Percentiles rank a stretch among this genome's conserved stretches.
phyloP scores from a whole-genome alignment of 2,797 vertebrate species.

The Fistularia commersonii region DNA sequence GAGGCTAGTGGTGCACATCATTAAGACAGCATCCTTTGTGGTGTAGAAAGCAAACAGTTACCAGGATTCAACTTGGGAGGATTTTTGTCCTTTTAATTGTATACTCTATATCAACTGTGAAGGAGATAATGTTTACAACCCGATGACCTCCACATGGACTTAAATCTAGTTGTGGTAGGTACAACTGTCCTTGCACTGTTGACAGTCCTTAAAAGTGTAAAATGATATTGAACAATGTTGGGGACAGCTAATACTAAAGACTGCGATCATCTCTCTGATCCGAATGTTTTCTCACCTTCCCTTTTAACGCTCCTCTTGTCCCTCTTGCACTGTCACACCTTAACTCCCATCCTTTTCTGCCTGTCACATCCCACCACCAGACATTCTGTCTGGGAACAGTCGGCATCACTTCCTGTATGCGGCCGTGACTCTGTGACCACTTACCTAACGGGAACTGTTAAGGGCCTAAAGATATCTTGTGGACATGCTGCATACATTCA shows the following conservation, averaged over 20 bases:
- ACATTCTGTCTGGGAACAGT: constrained; percentile 63
- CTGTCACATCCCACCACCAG: constrained; percentile 65
- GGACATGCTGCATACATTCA: constrained; percentile 27
- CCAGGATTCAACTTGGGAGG: too few relatives aligned
- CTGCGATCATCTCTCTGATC: constrained; percentile 8
- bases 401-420: constrained; percentile 51
- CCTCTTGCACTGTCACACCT: constrained; percentile 56
- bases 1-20: too few relatives aligned
- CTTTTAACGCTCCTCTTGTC: constrained; percentile 47
- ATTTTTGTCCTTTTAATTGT: too few relatives aligned
- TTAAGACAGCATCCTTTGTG: too few relatives aligned
- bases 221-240: not conserved
- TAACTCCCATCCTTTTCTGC: constrained; percentile 54
- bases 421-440: constrained; percentile 39
- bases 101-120: too few relatives aligned
- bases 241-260: constrained; percentile 16
- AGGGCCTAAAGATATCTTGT: constrained; percentile 37
- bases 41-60: too few relatives aligned
- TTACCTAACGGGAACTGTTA: constrained; percentile 37
- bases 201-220: not conserved
- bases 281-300: constrained; percentile 55
- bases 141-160: too few relatives aligned
- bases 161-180: too few relatives aligned
- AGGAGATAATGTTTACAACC: too few relatives aligned
- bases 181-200: not conserved